Conservation (phyloP, 2,888 invertebrate species). For the Leptopilina drosophilae region DNA sequence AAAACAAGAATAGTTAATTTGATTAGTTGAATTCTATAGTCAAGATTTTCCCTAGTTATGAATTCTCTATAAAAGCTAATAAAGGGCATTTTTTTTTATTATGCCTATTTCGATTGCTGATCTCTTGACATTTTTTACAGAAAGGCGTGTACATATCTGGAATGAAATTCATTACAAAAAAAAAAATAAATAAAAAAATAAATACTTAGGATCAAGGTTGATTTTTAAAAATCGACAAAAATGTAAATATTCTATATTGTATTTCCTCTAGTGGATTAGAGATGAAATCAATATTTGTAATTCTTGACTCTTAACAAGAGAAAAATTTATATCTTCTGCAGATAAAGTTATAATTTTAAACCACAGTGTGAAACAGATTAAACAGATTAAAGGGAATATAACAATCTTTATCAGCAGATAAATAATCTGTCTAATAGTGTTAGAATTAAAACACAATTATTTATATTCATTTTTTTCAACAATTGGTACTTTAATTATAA, state of each 20-base stretch:
- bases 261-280: slow-evolving; percentile 50
- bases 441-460: neutral
- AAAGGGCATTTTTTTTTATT: slow-evolving; percentile 32
- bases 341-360: slow-evolving; percentile 11
- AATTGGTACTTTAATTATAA: neutral
- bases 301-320: slow-evolving; percentile 8
- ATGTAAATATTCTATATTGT: slow-evolving; percentile 53
- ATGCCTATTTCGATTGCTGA: slow-evolving; percentile 51
- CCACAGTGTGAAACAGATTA: slow-evolving; percentile 28
- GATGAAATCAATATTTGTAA: slow-evolving; percentile 24
- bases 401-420: slow-evolving; percentile 9
- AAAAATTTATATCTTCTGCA: slow-evolving; percentile 24
- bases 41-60: slow-evolving; percentile 36
- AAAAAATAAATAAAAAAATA: neutral
- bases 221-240: slow-evolving; percentile 42
- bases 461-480: slow-evolving; percentile 11
- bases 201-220: slow-evolving; percentile 14
- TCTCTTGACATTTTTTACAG: slow-evolving; percentile 56
- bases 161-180: slow-evolving; percentile 39
- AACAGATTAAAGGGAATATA: slow-evolving; percentile 23
- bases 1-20: slow-evolving; percentile 32
- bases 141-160: slow-evolving; percentile 60
- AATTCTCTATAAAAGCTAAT: slow-evolving; percentile 27
- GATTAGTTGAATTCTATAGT: slow-evolving; percentile 36
- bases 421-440: slow-evolving; percentile 1